Evolutionary conservation across 1,140 invertebrate genomes (phyloP), one percentile per base, ranked within the genome.

Genomic region (Drosophila ogumai): DNA sequence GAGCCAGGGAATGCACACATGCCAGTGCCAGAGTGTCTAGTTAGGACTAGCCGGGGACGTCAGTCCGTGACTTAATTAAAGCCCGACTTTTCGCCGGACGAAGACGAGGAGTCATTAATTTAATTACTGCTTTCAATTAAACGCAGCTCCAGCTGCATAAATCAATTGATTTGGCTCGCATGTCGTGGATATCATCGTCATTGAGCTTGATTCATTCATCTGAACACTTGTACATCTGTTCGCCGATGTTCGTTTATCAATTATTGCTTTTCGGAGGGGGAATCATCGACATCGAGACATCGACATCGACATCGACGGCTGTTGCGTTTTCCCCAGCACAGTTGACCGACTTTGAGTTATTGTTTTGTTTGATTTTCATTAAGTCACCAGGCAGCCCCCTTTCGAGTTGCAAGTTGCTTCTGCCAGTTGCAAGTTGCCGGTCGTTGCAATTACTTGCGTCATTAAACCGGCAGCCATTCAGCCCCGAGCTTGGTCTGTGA

Each of bases 161-260:
- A 90, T 90, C 85, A 90, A 90, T 88, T 88, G 81, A 88, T 81
- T 90, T 79, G 77, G 68, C 77, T 87, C 65, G 67, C 64, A 61
- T 60, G 72, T 47, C 43, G 69, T 72, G 44, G 44, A 72, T 72
- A 69, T 72, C 52, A 59, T 34, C 69, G 68, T 59, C 69, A 72
- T 72, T 59, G 66, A 72, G 69, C 69, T 78, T 69, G 75, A 79
- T 71, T 80, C 79, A 64, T 66, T 81, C 82, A 87, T 81, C 79
- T 74, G 79, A 84, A 79, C 81, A 85, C 85, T 90, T 85, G 85
- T 90, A 90, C 85, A 90, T 81, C 86, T 90, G 85, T 85, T 90
- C 74, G 80, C 66, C 65, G 79, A 84, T 88, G 85, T 90, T 90
- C 81, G 84, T 90, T 88, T 88, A 90, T 88, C 84, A 88, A 88